These are phyloP conservation scores for Eulemur rufifrons DNA, from an alignment of 2,113 vertebrate genomes.

Conservation along the genomic window DNA sequence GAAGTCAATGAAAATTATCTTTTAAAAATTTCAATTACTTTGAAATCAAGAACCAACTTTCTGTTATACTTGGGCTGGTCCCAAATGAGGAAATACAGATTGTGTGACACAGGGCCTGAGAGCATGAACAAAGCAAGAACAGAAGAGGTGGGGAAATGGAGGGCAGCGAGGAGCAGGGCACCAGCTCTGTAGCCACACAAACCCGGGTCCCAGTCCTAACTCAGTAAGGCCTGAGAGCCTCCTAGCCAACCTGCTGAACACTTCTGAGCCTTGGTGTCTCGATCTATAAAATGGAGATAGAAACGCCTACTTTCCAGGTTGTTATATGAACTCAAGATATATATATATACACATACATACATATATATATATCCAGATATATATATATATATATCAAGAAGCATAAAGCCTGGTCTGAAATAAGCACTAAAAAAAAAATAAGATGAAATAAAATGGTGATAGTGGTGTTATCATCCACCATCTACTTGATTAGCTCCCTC, in stretches of 20 bases:
- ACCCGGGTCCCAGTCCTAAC: neutral
- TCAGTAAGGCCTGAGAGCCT: neutral
- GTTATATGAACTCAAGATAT: neutral
- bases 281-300: neutral
- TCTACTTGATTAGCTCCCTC: neutral
- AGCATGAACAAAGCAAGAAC: neutral
- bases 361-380: too few species aligned
- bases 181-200: neutral
- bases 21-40: neutral
- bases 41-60: slow-evolving; percentile 30
- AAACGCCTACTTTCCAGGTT: neutral
- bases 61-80: neutral
- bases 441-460: neutral
- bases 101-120: neutral
- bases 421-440: neutral
- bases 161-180: neutral
- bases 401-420: neutral
- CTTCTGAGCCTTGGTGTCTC: neutral
- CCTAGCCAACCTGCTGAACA: neutral
- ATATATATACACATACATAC: too few species aligned
- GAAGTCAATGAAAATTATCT: neutral
- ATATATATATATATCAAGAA: neutral
- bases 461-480: neutral
- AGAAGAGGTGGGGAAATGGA: neutral
- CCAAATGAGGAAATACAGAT: neutral